Percentiles rank a stretch among this genome's conserved stretches.
Evolutionary conservation across 2,113 vertebrate species (phyloP).

Genomic region (Hippocampus zosterae): DNA sequence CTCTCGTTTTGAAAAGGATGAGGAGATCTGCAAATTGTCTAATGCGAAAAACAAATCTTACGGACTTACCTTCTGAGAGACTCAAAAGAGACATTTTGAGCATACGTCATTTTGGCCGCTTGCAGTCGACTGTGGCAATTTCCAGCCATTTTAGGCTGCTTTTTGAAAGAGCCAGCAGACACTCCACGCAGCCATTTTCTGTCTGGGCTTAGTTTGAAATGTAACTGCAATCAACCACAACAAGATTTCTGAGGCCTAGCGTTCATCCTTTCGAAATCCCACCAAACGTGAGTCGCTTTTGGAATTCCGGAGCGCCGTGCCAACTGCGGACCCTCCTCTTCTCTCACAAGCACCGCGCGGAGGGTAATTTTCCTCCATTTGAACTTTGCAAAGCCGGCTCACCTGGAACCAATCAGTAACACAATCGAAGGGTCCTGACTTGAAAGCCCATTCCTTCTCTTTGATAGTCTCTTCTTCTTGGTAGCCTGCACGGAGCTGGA

Average conservation of each 20-base stretch:
- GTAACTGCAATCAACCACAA: slow-evolving; percentile 75
- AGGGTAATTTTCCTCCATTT: slow-evolving; percentile 77
- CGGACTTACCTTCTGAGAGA: slow-evolving; percentile 53
- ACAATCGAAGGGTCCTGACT: slow-evolving; percentile 78
- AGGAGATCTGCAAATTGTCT: slow-evolving; percentile 71
- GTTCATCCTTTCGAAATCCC: slow-evolving; percentile 74
- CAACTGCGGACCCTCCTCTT: slow-evolving; percentile 75
- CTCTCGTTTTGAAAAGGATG: slow-evolving; percentile 52
- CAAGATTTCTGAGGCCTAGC: slow-evolving; percentile 73
- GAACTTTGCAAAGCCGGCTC: slow-evolving; percentile 77
- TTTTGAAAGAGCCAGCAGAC: slow-evolving; percentile 57
- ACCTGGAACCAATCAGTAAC: slow-evolving; percentile 86
- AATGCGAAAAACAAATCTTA: slow-evolving; percentile 56
- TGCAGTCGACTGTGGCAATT: slow-evolving; percentile 47
- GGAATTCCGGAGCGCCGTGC: slow-evolving; percentile 76
- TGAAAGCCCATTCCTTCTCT: slow-evolving; percentile 77
- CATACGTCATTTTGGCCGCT: slow-evolving; percentile 54
- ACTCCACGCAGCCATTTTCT: slow-evolving; percentile 39
- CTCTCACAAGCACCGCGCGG: slow-evolving; percentile 62
- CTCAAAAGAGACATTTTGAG: slow-evolving; percentile 61
- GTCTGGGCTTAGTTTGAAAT: slow-evolving; percentile 69
- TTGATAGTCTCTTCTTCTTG: slow-evolving; percentile 76
- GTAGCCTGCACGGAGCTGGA: slow-evolving; percentile 70
- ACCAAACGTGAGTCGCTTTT: slow-evolving; percentile 71
- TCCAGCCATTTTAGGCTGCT: slow-evolving; percentile 50